These are phyloP conservation scores for Ginglymostoma cirratum DNA, from an alignment of 2,113 vertebrate species.

Conservation along the genomic window DNA sequence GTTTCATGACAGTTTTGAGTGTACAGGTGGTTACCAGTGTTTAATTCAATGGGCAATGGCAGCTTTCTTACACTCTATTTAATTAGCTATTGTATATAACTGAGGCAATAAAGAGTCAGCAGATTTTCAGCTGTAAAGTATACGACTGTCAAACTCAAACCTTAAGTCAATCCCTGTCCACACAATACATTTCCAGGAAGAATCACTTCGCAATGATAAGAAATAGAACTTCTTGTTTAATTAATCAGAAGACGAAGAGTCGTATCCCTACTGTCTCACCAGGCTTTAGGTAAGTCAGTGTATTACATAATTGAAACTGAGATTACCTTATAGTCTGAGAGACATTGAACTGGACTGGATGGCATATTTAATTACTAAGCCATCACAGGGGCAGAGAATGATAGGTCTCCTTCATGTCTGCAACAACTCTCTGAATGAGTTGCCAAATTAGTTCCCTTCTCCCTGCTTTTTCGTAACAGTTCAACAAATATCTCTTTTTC, in stretches of 20 bases:
- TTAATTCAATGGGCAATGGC: not conserved
- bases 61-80: not conserved
- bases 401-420: not conserved
- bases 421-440: not conserved
- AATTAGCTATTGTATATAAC: not conserved
- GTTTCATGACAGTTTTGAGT: not conserved
- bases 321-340: not conserved
- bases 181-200: not conserved
- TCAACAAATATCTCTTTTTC: too few species aligned
- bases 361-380: not conserved
- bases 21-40: not conserved
- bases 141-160: not conserved
- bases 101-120: not conserved
- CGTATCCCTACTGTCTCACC: not conserved
- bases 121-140: not conserved
- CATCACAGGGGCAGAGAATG: not conserved
- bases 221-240: not conserved
- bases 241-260: not conserved
- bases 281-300: not conserved
- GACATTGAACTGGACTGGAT: not conserved
- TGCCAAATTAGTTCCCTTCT: not conserved
- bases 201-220: not conserved
- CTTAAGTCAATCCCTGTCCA: not conserved
- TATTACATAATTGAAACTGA: not conserved
- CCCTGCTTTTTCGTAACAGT: too few species aligned